Conservation (phyloP, 2,888 invertebrate species). For the Lycia hirtaria region DNA sequence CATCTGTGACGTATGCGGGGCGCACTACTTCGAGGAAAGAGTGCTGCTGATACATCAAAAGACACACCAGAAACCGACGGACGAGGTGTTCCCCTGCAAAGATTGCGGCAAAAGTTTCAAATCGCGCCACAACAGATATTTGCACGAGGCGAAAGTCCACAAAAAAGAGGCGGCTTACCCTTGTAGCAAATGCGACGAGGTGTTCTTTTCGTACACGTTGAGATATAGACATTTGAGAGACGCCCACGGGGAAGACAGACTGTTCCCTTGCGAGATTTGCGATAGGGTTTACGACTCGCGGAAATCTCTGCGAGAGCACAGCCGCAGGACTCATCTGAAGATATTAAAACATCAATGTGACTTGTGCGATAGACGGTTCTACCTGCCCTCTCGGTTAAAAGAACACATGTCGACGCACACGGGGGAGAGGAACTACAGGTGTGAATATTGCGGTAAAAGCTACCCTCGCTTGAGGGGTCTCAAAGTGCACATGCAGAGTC, state of each 20-base stretch:
- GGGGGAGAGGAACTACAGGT: conserved; percentile 80
- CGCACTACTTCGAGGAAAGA: conserved; percentile 75
- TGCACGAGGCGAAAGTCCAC: conserved; percentile 72
- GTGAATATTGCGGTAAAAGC: conserved; percentile 85
- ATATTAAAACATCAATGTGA: conserved; percentile 74
- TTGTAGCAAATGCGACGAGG: conserved; percentile 74
- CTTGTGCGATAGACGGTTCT: conserved; percentile 75
- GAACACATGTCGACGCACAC: conserved; percentile 84
- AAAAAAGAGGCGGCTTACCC: conserved; percentile 74
- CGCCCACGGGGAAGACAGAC: conserved; percentile 70
- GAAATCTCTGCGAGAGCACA: conserved; percentile 73
- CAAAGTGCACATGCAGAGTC: conserved; percentile 85
- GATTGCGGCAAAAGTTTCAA: conserved; percentile 77
- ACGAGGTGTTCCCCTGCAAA: conserved; percentile 78
- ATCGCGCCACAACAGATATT: conserved; percentile 68
- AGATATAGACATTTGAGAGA: conserved; percentile 72
- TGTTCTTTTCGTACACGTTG: conserved; percentile 68
- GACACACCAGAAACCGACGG: conserved; percentile 70
- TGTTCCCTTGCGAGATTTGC: conserved; percentile 71
- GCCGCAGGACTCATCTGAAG: conserved; percentile 68
- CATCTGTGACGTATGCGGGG: conserved; percentile 75
- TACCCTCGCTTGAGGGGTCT: conserved; percentile 85
- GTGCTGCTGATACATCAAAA: conserved; percentile 76
- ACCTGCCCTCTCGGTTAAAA: conserved; percentile 71
- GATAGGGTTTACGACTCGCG: conserved; percentile 73